Percentiles rank a stretch among this genome's conserved stretches.
Evolutionary conservation across 2,797 vertebrate species (phyloP).

Genomic region (Gymnodraco acuticeps): DNA sequence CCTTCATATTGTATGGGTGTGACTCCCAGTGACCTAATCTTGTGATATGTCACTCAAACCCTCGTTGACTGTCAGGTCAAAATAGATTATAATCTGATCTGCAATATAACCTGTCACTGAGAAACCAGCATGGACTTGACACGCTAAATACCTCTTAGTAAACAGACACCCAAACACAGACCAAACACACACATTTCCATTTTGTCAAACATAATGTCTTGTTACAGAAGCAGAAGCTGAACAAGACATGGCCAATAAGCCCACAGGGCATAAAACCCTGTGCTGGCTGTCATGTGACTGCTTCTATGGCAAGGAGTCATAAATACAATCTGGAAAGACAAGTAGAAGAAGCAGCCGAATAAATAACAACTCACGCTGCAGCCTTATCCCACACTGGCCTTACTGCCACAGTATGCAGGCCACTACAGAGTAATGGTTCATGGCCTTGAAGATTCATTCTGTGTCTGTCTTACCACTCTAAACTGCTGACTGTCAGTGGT

Average conservation of each 20-base stretch:
- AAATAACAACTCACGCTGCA: conserved; percentile 36
- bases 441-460: conserved; percentile 50
- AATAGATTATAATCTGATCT: conserved; percentile 74
- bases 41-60: conserved; percentile 73
- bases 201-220: conserved; percentile 58
- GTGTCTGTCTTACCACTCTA: conserved; percentile 63
- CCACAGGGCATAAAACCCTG: conserved; percentile 39
- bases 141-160: conserved; percentile 35
- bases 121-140: conserved; percentile 37
- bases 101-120: conserved; percentile 56
- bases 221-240: conserved; percentile 53
- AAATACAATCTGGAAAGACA: conserved; percentile 67
- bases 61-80: conserved; percentile 68
- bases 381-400: conserved; percentile 15
- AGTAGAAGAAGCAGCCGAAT: conserved; percentile 46
- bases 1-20: conserved; percentile 43
- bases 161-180: conserved; percentile 20
- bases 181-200: conserved; percentile 15
- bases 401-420: conserved; percentile 37
- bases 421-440: conserved; percentile 37
- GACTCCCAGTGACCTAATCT: conserved; percentile 61
- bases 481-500: conserved; percentile 69
- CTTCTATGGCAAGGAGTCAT: conserved; percentile 63
- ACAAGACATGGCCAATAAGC: conserved; percentile 61
- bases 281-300: conserved; percentile 57